Evolutionary conservation across 2,797 vertebrate genomes (phyloP), one percentile per base, ranked within the genome.

Genomic region (Poeciliopsis turneri): DNA sequence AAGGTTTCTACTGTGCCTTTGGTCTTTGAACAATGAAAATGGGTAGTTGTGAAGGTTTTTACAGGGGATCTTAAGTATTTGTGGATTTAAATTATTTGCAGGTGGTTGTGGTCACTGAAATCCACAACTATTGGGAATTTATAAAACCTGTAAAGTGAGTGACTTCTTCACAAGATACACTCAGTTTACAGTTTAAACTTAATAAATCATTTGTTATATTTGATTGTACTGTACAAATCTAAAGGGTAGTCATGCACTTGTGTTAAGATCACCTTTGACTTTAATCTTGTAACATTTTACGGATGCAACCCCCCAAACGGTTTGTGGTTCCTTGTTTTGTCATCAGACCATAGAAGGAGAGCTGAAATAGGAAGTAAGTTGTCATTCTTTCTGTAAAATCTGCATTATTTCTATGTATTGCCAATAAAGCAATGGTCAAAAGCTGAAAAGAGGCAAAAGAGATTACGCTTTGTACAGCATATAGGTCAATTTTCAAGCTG

Each of bases 241-340:
- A 88, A 92, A 90, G 82, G 80, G 77, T 78, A 55, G 77, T 74
- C 83, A 85, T 78, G 84, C 79, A 83, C 77, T 78, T 89, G 87
- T 89, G 87, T 90, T 57, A 57, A 85, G 72, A 78, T 84, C 79
- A 86, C 84, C 88, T 82, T 86, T 89, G 83, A 85, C 84, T 75
- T 87, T 85, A 82, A 84, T 88, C 83, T 77, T 73, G 20, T 75
- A 49, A 78, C 77, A 36, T 87, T 70, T 82, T 92, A 87, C 91
- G 91, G 78, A 93, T 89, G 87, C 82, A 3, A 89, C 90, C 86
- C 86, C 41, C 57, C 12, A 90, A 87, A 90, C 83, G 81, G 82
- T 76, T 81, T 77, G 74, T 76, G 82, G 80, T 75, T 80, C 78
- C 85, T 77, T 87, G 82, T 87, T 72, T 77, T 71, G 74, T 76